Base-by-base conservation (phyloP, 2,888 invertebrate species). In the Notodromas monacha region DNA sequence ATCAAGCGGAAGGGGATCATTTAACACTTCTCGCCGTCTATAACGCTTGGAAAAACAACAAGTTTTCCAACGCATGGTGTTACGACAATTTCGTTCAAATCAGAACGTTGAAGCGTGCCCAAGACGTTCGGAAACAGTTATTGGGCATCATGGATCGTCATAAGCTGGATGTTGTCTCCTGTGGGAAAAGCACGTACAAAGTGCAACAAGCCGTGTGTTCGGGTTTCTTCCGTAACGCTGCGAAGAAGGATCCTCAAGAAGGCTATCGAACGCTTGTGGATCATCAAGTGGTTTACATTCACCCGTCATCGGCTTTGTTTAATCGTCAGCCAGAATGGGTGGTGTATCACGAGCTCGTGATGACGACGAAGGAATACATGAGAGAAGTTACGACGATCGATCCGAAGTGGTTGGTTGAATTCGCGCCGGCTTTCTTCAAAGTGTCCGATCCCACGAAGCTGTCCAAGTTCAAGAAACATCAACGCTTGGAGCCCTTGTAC, bases 241-340 rank as follows among this genome's bases (percentile, higher is more conserved):
- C 89, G 0, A 96, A 99, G 52, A 89, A 92, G 46, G 92, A 99
- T 56, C 92, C 92, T 0, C 92, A 92, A 47, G 92, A 96, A 52
- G 61, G 62, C 3, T 99, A 99, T 52, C 59, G 92, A 31, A 96
- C 96, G 0, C 56, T 96, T 4, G 89, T 89, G 0, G 96, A 96
- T 50, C 76, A 79, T 37, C 92, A 86, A 52, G 77, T 84, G 8
- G 92, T 96, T 10, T 96, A 96, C 50, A 92, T 99, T 43, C 96
- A 96, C 56, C 96, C 96, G 0, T 86, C 86, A 2, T 81, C 81
- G 48, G 77, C 92, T 0, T 57, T 99, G 4, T 99, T 96, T 50
- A 89, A 99, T 51, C 57, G 89, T 32, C 92, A 96, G 48, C 96
- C 96, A 0, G 92, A 96, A 52, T 96, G 92, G 92, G 86, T 96